A percentile compares a stretch with the other conserved stretches of the same genome.
phyloP scores from a whole-genome alignment of 1,140 invertebrate genomes.

The Lasioglossum albipes region DNA sequence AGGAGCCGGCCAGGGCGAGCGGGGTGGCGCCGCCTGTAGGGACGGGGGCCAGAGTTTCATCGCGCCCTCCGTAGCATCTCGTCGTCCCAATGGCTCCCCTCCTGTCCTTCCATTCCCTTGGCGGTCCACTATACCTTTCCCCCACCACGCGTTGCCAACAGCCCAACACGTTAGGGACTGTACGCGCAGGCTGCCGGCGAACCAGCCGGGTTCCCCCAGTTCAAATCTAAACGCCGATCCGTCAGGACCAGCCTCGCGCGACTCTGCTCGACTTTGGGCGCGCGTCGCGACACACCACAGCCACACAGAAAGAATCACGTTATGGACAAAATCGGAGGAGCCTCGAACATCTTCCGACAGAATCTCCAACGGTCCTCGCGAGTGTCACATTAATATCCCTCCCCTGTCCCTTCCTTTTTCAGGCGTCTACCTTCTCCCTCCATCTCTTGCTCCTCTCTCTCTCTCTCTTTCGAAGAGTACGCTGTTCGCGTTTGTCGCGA shows the following conservation, averaged over 20 bases:
- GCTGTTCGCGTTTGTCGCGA: conserved; percentile 30
- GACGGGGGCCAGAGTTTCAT: conserved; percentile 32
- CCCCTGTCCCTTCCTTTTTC: neutral
- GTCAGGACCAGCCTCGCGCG: conserved; percentile 12
- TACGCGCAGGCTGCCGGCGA: neutral
- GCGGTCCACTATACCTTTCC: conserved; percentile 12
- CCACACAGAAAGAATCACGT: neutral
- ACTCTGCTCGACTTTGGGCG: conserved; percentile 41
- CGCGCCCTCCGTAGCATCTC: conserved; percentile 38
- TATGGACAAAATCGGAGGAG: conserved; percentile 20
- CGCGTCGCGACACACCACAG: conserved; percentile 36
- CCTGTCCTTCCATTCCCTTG: conserved; percentile 13
- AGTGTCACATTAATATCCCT: too few species aligned
- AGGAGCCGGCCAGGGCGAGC: too few species aligned
- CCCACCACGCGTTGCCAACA: conserved; percentile 25
- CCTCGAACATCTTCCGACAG: neutral
- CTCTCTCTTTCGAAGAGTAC: too few species aligned
- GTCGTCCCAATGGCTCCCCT: neutral
- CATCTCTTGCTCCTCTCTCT: neutral
- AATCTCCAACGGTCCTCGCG: neutral
- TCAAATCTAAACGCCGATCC: conserved; percentile 38
- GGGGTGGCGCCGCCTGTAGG: neutral
- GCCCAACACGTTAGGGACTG: conserved; percentile 25
- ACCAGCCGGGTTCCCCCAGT: conserved; percentile 31
- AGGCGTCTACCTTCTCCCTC: too few species aligned